A percentile compares a stretch with the other conserved stretches of the same genome.
phyloP scores from a whole-genome alignment of 2,888 invertebrate species.

The Cephalotes varians region DNA sequence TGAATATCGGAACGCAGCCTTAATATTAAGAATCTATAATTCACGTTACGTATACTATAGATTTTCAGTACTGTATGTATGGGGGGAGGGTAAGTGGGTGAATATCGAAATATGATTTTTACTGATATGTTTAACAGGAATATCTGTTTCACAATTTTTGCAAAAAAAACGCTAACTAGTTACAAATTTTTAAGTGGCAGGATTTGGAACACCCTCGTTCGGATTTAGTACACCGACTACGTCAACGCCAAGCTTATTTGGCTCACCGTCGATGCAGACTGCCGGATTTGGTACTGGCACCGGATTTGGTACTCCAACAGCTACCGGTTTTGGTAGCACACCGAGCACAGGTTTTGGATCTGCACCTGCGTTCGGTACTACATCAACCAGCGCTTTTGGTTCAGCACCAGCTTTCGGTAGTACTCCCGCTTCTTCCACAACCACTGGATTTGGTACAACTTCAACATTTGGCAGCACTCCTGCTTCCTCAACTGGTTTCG shows the following conservation, averaged over 20 bases:
- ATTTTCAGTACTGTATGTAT: no score
- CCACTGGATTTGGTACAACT: slow-evolving; percentile 85
- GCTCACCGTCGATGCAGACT: slow-evolving; percentile 82
- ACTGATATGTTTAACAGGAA: neutral
- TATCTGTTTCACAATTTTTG: neutral
- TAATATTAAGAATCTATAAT: no score
- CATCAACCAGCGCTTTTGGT: slow-evolving; percentile 72
- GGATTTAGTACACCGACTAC: slow-evolving; percentile 85
- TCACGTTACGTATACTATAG: no score
- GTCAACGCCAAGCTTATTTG: slow-evolving; percentile 86
- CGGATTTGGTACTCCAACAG: slow-evolving; percentile 86
- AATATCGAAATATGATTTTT: no score
- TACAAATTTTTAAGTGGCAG: slow-evolving; percentile 78
- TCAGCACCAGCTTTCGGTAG: slow-evolving; percentile 79
- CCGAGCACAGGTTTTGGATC: slow-evolving; percentile 86
- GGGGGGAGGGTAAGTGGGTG: no score
- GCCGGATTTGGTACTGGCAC: slow-evolving; percentile 86
- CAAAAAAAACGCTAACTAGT: neutral
- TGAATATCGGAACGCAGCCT: no score
- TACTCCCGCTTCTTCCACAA: slow-evolving; percentile 75
- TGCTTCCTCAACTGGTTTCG: slow-evolving; percentile 75
- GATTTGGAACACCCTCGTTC: slow-evolving; percentile 85
- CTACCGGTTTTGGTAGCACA: slow-evolving; percentile 86
- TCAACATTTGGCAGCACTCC: slow-evolving; percentile 86
- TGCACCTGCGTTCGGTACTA: slow-evolving; percentile 65